Conservation (phyloP, 2,888 invertebrate species). For the Sphaerophoria rueppellii region DNA sequence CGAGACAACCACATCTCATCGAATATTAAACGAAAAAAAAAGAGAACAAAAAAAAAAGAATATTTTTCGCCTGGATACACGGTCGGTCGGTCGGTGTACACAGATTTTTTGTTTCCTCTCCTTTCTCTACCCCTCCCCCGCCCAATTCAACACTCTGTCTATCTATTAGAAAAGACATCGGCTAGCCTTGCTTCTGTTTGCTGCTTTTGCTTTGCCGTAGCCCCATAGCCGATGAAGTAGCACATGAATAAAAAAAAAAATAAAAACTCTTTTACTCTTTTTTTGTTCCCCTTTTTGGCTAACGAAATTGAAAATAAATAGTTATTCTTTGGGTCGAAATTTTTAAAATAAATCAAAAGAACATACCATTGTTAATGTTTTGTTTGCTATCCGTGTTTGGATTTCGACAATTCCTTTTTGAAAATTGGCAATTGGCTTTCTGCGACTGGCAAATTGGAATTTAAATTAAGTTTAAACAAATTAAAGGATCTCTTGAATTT, state of each 20-base stretch:
- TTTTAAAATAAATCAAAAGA: conserved; percentile 2
- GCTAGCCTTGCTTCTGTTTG: too few relatives aligned
- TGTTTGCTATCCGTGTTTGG: conserved; percentile 51
- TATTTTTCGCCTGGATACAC: conserved; percentile 70
- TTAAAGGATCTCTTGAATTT: conserved; percentile 37
- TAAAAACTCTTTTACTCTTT: conserved; percentile 12
- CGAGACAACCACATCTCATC: conserved; percentile 31
- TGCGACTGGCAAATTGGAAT: conserved; percentile 53
- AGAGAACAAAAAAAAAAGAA: conserved; percentile 60
- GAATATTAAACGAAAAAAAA: conserved; percentile 26
- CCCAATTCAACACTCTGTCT: not conserved
- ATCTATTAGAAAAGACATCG: too few relatives aligned
- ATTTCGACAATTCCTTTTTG: conserved; percentile 29
- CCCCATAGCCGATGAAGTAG: not conserved
- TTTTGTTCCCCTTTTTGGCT: not conserved
- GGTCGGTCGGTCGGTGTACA: conserved; percentile 37
- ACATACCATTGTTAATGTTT: conserved; percentile 67
- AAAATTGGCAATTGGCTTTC: not conserved
- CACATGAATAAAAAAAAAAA: not conserved
- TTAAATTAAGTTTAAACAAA: conserved; percentile 29
- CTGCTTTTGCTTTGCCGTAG: too few relatives aligned
- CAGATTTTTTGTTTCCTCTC: conserved; percentile 35
- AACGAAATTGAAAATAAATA: conserved; percentile 11
- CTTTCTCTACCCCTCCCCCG: not conserved
- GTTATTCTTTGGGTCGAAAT: not conserved